phyloP scores from a whole-genome alignment of 2,888 invertebrate genomes.

The Brachyptera putata region DNA sequence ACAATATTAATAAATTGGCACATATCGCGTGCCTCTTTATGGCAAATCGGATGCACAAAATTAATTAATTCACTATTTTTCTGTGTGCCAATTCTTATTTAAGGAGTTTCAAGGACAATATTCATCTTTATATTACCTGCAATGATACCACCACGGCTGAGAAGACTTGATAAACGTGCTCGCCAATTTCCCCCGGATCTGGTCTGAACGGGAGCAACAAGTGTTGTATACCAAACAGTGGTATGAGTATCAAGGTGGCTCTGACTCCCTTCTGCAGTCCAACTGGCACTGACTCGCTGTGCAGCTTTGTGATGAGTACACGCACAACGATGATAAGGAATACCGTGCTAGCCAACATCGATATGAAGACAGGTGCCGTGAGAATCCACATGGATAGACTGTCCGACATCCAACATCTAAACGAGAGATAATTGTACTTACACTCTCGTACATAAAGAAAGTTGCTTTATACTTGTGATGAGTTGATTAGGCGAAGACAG shows the following conservation, averaged over 20 bases:
- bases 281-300: constrained; percentile 55
- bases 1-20: too few species aligned
- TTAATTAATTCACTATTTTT: too few species aligned
- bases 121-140: too few species aligned
- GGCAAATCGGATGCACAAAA: too few species aligned
- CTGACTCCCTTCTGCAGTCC: constrained; percentile 62
- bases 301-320: constrained; percentile 60
- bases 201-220: constrained; percentile 66
- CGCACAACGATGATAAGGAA: constrained; percentile 64
- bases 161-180: constrained; percentile 59
- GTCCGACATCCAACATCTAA: constrained; percentile 65
- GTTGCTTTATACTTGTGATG: too few species aligned
- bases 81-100: too few species aligned
- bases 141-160: constrained; percentile 65
- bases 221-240: constrained; percentile 70
- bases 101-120: too few species aligned
- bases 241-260: constrained; percentile 71
- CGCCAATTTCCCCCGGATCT: constrained; percentile 51
- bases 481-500: too few species aligned
- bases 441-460: too few species aligned
- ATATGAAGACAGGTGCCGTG: constrained; percentile 56
- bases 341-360: constrained; percentile 56
- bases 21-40: too few species aligned
- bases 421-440: too few species aligned
- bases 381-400: constrained; percentile 61